Base-by-base conservation (phyloP, 2,113 vertebrate genomes). In the Etheostoma cragini region DNA sequence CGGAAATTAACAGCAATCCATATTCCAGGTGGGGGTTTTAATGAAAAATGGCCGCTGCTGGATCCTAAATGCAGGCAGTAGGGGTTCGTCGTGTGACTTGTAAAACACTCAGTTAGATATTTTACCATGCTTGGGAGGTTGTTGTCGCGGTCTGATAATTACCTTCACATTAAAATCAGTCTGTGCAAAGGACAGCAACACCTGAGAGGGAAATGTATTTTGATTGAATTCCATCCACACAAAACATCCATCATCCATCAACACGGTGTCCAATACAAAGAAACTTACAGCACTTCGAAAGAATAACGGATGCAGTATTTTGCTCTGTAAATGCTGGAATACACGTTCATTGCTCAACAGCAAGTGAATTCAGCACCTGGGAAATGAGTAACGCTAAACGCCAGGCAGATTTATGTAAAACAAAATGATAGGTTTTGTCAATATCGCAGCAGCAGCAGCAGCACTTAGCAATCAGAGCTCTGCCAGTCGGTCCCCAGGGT, bases 381-480 rank as follows among this genome's bases (percentile, higher is more conserved):
- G 63, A 80, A 65, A 85, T 63, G 26, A 72, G n/a, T 33, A 8
- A 70, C 38, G 24, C 35, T 21, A 19, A 69, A 49, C 57, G 66
- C 19, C 13, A 17, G 53, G 54, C 46, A 52, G 54, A 60, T 81
- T 77, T 58, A 60, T 65, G 61, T 50, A 30, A 70, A 81, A 63
- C 26, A 19, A 47, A 76, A 71, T 24, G 45, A 78, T 14, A 24
- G 58, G 21, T 60, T 81, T 11, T 81, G 80, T 74, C 58, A 54
- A 52, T 5, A 14, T 11, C 2, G 47, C 63, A 16, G 53, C 72
- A 26, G 47, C 63, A 16, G 53, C 72, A 26, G 67, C 22, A 26
- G 50, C 82, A 72, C 50, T 79, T 12, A 66, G 61, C 82, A 82
- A 79, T 87, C 89, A 85, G 61, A 75, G 62, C 57, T 66, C 64